Base-by-base conservation (phyloP, 2,797 vertebrate genomes). In the Avahi laniger region DNA sequence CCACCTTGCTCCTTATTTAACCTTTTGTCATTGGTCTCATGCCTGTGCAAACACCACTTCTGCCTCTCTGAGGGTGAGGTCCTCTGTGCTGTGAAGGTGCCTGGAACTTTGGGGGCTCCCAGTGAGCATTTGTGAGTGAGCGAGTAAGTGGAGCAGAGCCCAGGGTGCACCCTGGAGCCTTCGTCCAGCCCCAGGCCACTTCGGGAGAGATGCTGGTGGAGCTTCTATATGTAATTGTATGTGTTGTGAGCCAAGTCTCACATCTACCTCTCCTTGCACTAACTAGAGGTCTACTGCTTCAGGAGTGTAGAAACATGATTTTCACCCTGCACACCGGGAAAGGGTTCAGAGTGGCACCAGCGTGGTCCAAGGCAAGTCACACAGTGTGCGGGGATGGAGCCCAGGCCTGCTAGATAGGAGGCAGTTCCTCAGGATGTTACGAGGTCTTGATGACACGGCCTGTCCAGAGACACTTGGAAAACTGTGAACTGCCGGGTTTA, bases 351-450 rank as follows among this genome's bases (percentile, higher is more conserved):
- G 65, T 24, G 33, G 20, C 33, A 7, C 57, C 54, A 14, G 50
- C 1, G 1, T 41, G 52, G 38, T 0, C 61, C 17, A 6, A 18
- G 22, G 38, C 2, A 54, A 63, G 81, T 18, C 13, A 10, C 10
- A 18, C 2, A 1, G 38, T 43, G 43, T 20, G 1, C 33, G 13
- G 35, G 28, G 61, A 38, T 54, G 8, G 48, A 28, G 81, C 8
- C 28, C 33, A 1, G 0, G 24, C 46, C 8, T 75, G 4, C 33
- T 0, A 0, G 20, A 63, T 17, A 2, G 5, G 26, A 12, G 52
- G 2, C 18, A 2, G 3, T 3, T 52, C 2, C 70, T 48, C 1
- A 4, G 52, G 43, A 24, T 0, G 2, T 52, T 17, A 9, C 17
- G 26, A 48, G 18, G 28, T 14, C 78, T 65, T 5, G 43, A 22